Base-by-base conservation (phyloP, 2,113 vertebrate genomes). In the Eretmochelys imbricata region DNA sequence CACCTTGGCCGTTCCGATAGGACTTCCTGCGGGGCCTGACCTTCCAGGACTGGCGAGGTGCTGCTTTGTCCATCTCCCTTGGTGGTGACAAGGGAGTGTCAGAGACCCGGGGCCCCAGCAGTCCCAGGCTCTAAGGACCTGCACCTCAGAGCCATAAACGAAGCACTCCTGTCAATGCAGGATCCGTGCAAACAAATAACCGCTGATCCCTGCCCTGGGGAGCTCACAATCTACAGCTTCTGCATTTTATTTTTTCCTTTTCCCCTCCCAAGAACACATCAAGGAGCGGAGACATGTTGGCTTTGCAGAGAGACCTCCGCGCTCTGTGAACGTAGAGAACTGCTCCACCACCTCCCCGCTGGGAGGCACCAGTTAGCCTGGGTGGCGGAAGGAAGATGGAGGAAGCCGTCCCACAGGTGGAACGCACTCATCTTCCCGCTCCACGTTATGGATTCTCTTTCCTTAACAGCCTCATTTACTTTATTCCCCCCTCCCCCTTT, bases 301-400 rank as follows among this genome's bases (percentile, higher is more conserved):
- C 31, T 97, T 95, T 65, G 76, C 95, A 4, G 96, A 94, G 89
- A 94, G 91, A 48, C 92, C 92, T 22, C 62, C 93, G 0, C 93
- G 82, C 50, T 93, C 94, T 87, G 82, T 87, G 76, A 93, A 93
- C 83, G 85, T 94, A 76, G 94, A 97, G 91, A 96, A 91, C 69
- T 93, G 91, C 54, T 94, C 97, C 35, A 95, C 96, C 80, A 93
- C 96, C 90, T 93, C 95, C 90, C 96, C 97, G 2, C 85, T 96
- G 82, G 95, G 35, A 25, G 84, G 95, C 81, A 97, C 95, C 95
- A 97, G 96, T 92, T 97, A 97, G 94, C 95, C 31, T 42, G 31
- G 31, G 55, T 48, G 31, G 51, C 27, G 8, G 76, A 29, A 53
- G 54, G 13, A 76, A 87, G 46, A 24, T 25, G 27, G 13, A 31